Conservation (phyloP, 2,888 invertebrate species). For the Drosophila prostipennis region DNA sequence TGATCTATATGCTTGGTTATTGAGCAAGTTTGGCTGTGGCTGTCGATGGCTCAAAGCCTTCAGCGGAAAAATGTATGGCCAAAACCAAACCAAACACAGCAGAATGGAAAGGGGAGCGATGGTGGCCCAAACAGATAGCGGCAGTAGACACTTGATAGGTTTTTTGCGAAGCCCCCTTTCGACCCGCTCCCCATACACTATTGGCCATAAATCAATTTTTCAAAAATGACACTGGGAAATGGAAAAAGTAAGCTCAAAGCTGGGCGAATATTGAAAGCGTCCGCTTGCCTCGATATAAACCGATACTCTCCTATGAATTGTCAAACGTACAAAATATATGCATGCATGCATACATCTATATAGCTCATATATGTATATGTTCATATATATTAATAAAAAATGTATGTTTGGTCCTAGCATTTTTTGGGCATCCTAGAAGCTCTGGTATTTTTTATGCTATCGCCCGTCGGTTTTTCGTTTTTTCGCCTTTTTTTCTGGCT, state of each 20-base stretch:
- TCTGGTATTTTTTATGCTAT: conserved; percentile 21
- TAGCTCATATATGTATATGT: conserved; percentile 14
- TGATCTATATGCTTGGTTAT: conserved; percentile 67
- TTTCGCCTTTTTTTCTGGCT: conserved; percentile 25
- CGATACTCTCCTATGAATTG: conserved; percentile 30
- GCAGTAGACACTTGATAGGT: conserved; percentile 69
- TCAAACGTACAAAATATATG: conserved; percentile 25
- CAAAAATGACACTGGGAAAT: conserved; percentile 77
- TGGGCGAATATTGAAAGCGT: conserved; percentile 70
- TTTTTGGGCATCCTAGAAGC: conserved; percentile 47
- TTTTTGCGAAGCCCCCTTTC: conserved; percentile 50
- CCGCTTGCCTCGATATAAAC: conserved; percentile 35
- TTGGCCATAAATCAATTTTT: conserved; percentile 78
- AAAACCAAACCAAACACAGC: conserved; percentile 29
- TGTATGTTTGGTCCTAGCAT: conserved; percentile 59
- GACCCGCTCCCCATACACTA: conserved; percentile 49
- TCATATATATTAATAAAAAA: conserved; percentile 62
- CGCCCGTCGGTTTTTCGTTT: not conserved
- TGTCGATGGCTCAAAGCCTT: conserved; percentile 49
- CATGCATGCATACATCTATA: conserved; percentile 33
- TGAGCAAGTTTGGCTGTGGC: conserved; percentile 55
- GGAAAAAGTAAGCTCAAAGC: conserved; percentile 80
- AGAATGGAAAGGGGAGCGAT: not conserved
- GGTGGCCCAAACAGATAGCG: conserved; percentile 2
- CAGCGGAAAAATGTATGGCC: conserved; percentile 59